These are phyloP conservation scores for Erpornis zantholeuca DNA, from an alignment of 2,113 vertebrate species.

Conservation along the genomic window DNA sequence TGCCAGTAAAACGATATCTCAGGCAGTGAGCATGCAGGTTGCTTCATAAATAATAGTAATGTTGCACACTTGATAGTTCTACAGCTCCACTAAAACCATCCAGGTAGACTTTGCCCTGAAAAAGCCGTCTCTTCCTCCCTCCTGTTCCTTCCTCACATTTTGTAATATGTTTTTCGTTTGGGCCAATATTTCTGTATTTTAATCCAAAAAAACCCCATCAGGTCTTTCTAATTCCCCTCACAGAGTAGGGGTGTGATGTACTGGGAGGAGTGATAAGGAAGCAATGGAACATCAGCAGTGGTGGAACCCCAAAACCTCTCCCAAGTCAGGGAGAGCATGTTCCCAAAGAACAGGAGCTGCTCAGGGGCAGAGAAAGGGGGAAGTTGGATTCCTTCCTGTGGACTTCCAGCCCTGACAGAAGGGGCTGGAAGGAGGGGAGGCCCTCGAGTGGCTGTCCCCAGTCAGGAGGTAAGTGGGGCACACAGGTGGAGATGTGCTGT, in stretches of 20 bases:
- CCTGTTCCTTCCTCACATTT: background rate
- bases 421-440: fast-evolving
- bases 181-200: background rate
- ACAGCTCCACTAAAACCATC: background rate
- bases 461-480: background rate
- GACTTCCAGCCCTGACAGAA: background rate
- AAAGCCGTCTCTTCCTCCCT: background rate
- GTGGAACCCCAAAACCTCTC: background rate
- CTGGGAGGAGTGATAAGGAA: fast-evolving
- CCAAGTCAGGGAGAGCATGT: background rate
- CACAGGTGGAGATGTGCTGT: background rate
- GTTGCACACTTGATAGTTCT: background rate
- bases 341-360: background rate
- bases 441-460: fast-evolving
- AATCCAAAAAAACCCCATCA: background rate
- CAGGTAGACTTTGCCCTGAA: background rate
- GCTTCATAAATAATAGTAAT: background rate
- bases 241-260: fast-evolving
- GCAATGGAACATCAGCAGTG: background rate
- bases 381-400: background rate
- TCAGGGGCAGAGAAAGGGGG: fast-evolving
- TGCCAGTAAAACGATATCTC: background rate
- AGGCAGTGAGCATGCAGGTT: background rate
- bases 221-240: background rate
- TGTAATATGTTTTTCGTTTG: background rate